Evolutionary conservation across 2,113 vertebrate genomes (phyloP).

Genomic region (Nyctereutes procyonoides): DNA sequence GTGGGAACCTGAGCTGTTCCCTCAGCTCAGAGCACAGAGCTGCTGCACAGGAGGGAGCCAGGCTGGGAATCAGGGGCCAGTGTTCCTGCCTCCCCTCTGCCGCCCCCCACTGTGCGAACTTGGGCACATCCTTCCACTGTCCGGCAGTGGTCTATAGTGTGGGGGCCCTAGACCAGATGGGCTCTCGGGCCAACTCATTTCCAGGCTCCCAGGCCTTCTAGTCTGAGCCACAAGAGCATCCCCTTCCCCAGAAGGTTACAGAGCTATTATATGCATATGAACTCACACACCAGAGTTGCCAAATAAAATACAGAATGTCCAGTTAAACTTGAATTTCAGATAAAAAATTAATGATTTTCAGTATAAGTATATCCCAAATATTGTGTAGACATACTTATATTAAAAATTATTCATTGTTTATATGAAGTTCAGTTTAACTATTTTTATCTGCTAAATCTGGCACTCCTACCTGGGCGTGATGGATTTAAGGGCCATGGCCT

Average conservation of each 20-base stretch:
- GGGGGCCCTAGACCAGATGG: neutral
- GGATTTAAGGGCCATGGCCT: neutral
- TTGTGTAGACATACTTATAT: neutral
- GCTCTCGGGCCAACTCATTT: neutral
- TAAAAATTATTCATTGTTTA: conserved; percentile 22
- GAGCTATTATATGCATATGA: neutral
- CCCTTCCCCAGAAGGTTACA: neutral
- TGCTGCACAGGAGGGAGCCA: conserved; percentile 36
- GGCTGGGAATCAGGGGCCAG: neutral
- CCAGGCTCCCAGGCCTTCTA: neutral
- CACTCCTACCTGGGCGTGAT: neutral
- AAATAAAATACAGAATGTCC: neutral
- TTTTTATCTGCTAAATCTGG: conserved; percentile 36
- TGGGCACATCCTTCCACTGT: conserved; percentile 33
- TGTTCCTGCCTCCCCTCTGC: conserved; percentile 14
- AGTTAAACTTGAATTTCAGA: conserved; percentile 38
- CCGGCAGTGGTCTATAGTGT: neutral
- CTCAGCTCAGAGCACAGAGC: conserved; percentile 47
- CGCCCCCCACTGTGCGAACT: conserved; percentile 8
- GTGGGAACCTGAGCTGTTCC: conserved; percentile 72
- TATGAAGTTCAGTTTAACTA: conserved; percentile 43
- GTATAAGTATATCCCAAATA: neutral
- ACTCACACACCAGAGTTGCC: neutral
- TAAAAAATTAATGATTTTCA: neutral
- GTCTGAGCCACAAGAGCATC: neutral